Conservation (phyloP, 2,888 invertebrate genomes). For the Anagyrus pseudococci region DNA sequence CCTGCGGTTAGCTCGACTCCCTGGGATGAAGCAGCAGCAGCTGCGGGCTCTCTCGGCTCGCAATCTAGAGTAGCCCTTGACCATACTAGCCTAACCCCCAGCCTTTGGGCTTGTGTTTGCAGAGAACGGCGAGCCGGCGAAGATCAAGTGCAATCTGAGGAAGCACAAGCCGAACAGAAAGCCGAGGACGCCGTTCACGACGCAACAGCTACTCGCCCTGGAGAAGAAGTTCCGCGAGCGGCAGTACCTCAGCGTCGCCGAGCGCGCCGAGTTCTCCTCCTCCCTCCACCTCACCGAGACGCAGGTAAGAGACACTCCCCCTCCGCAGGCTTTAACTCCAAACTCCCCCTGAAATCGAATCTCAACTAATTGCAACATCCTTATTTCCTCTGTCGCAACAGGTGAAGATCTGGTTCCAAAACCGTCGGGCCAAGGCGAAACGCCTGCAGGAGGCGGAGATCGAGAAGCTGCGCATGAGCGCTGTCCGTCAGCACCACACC, state of each 20-base stretch:
- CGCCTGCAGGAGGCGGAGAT: slow-evolving; percentile 97
- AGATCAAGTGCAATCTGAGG: slow-evolving; percentile 87
- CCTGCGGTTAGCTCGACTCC: no score
- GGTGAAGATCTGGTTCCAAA: slow-evolving; percentile 95
- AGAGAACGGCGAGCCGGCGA: slow-evolving; percentile 80
- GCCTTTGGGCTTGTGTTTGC: slow-evolving; percentile 57
- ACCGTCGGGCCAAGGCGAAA: slow-evolving; percentile 95
- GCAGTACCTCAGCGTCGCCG: slow-evolving; percentile 97
- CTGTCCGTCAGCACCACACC: slow-evolving; percentile 61
- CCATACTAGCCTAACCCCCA: no score
- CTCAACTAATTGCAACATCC: no score
- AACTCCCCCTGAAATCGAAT: no score
- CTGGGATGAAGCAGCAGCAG: no score
- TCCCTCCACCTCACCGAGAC: slow-evolving; percentile 92
- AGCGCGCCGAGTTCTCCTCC: slow-evolving; percentile 96
- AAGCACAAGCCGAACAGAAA: slow-evolving; percentile 99
- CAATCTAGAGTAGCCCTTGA: no score
- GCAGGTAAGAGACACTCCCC: slow-evolving; percentile 69
- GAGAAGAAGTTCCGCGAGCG: slow-evolving; percentile 97
- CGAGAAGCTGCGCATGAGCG: slow-evolving; percentile 90
- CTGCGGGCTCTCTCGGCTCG: no score
- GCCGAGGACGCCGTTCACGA: slow-evolving; percentile 98
- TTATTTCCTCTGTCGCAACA: slow-evolving; percentile 56
- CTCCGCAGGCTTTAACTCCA: no score
- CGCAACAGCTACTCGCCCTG: slow-evolving; percentile 90